These are phyloP conservation scores for Incurvaria masculella DNA, from an alignment of 2,888 invertebrate genomes.

Conservation along the genomic window DNA sequence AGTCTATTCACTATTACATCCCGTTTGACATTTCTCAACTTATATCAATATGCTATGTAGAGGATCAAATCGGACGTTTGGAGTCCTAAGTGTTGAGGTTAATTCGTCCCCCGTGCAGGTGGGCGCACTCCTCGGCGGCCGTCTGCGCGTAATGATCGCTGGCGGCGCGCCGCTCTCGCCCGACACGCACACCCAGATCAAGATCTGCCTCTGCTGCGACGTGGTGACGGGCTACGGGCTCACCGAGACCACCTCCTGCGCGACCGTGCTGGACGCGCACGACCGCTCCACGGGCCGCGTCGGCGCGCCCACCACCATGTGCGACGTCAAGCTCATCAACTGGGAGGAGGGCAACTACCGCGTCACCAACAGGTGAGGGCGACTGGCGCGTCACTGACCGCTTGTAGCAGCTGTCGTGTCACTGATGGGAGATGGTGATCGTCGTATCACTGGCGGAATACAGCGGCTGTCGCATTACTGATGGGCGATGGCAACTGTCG, in stretches of 20 bases:
- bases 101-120: constrained; percentile 27
- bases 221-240: constrained; percentile 95
- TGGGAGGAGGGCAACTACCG: constrained; percentile 95
- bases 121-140: constrained; percentile 80
- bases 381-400: no score
- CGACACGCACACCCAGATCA: constrained; percentile 93
- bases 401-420: no score
- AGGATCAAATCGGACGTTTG: background rate
- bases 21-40: no score
- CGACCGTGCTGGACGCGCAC: constrained; percentile 72
- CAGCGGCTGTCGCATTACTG: no score
- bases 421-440: no score
- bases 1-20: no score
- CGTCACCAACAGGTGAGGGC: constrained; percentile 81
- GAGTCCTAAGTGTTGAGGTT: background rate
- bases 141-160: constrained; percentile 80
- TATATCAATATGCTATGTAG: no score
- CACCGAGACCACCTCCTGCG: constrained; percentile 95
- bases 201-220: constrained; percentile 85
- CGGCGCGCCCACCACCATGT: constrained; percentile 82
- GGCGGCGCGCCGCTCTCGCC: constrained; percentile 96
- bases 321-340: constrained; percentile 81
- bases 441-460: no score
- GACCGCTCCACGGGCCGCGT: constrained; percentile 80
- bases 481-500: no score